phyloP scores from a whole-genome alignment of 2,888 invertebrate species.

The Vesta saturnalis region DNA sequence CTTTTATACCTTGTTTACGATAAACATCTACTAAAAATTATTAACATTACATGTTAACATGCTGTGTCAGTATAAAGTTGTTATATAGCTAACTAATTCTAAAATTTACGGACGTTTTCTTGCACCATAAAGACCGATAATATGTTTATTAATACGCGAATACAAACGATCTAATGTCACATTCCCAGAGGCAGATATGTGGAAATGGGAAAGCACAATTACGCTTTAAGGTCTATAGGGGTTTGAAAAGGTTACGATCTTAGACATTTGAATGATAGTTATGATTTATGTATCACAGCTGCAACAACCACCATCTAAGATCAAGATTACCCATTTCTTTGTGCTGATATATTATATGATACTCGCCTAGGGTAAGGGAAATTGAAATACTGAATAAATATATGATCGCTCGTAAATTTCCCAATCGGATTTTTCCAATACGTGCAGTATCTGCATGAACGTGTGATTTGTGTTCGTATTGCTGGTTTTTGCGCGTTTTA shows the following conservation, averaged over 20 bases:
- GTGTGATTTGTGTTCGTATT: constrained; percentile 55
- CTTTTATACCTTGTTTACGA: no score
- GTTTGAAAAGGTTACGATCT: constrained; percentile 25
- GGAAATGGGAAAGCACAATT: constrained; percentile 27
- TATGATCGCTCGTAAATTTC: constrained; percentile 57
- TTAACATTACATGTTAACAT: no score
- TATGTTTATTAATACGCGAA: neutral
- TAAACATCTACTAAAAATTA: no score
- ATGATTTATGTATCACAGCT: constrained; percentile 56
- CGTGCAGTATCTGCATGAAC: constrained; percentile 52
- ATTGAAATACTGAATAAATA: constrained; percentile 59
- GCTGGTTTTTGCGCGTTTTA: constrained; percentile 50
- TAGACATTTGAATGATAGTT: constrained; percentile 35
- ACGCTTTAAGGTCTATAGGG: constrained; percentile 7
- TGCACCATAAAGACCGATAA: neutral
- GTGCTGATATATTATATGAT: constrained; percentile 52
- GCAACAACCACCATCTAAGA: constrained; percentile 50
- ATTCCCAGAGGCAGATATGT: neutral
- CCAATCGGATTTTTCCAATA: constrained; percentile 54
- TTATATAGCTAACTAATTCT: neutral
- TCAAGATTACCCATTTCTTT: constrained; percentile 56
- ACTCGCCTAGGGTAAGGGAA: constrained; percentile 52
- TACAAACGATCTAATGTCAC: constrained; percentile 1
- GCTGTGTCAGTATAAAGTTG: neutral
- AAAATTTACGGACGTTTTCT: neutral